These are phyloP conservation scores for Amaurobius ferox DNA, from an alignment of 2,888 invertebrate species.

Conservation along the genomic window DNA sequence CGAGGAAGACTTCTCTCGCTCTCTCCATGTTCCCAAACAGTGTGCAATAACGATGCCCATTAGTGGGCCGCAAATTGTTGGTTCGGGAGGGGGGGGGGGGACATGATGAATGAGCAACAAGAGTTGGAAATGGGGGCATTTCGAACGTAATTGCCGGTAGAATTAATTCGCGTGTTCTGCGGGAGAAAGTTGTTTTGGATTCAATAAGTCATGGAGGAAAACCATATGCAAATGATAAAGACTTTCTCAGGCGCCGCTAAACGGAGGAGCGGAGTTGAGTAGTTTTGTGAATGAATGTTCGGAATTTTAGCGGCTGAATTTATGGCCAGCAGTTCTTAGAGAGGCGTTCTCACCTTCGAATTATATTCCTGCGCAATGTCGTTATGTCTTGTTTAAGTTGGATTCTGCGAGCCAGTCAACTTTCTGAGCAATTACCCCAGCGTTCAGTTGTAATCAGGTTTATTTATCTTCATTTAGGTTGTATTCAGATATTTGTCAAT, in stretches of 20 bases:
- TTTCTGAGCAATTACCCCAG: background rate
- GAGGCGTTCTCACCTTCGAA: background rate
- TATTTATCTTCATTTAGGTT: background rate
- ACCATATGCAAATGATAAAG: slow-evolving; percentile 71
- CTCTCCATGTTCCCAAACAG: slow-evolving; percentile 36
- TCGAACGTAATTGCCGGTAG: slow-evolving; percentile 61
- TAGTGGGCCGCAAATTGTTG: slow-evolving; percentile 49
- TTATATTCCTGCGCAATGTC: background rate
- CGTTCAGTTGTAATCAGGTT: background rate
- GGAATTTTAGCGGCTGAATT: slow-evolving; percentile 5
- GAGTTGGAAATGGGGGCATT: slow-evolving; percentile 61
- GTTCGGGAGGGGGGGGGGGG: background rate
- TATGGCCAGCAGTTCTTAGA: background rate
- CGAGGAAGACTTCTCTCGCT: background rate
- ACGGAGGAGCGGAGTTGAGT: slow-evolving; percentile 21
- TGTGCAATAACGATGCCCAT: slow-evolving; percentile 68
- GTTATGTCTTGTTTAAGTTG: slow-evolving; percentile 4
- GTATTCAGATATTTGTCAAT: background rate
- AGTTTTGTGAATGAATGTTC: background rate
- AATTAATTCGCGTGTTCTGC: slow-evolving; percentile 66
- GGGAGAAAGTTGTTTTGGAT: slow-evolving; percentile 67
- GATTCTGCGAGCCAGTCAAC: background rate
- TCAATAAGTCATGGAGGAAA: slow-evolving; percentile 66
- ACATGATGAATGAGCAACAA: slow-evolving; percentile 29
- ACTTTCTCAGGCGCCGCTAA: slow-evolving; percentile 66